A percentile compares a stretch with the other conserved stretches of the same genome.
phyloP scores from a whole-genome alignment of 2,113 vertebrate genomes.

The Danionella cerebrum region DNA sequence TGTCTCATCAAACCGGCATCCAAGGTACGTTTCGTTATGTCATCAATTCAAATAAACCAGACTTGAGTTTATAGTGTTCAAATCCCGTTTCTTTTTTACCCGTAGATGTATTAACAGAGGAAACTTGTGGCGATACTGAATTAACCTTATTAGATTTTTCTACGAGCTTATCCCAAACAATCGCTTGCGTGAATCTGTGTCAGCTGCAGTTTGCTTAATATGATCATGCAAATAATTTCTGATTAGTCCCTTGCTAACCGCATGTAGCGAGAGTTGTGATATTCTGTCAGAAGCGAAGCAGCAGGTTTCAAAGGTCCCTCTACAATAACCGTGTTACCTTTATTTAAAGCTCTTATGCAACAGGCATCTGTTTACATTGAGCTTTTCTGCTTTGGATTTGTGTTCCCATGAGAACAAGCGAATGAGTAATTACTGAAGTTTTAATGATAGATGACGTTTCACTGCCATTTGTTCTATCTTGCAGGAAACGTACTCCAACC shows the following conservation, averaged over 20 bases:
- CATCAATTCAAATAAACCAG: background rate
- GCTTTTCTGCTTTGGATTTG: background rate
- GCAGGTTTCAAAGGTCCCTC: slow-evolving; percentile 31
- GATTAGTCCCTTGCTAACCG: background rate
- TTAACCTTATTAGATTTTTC: background rate
- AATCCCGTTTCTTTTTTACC: background rate
- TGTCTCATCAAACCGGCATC: slow-evolving; percentile 84
- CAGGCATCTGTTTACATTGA: background rate
- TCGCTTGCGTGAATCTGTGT: slow-evolving; percentile 20
- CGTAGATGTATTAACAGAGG: background rate
- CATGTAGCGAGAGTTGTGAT: background rate
- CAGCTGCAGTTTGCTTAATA: slow-evolving; percentile 18
- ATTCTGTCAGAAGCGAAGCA: background rate
- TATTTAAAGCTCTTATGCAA: background rate
- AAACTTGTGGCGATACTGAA: background rate
- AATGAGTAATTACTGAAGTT: background rate
- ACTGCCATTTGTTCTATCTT: background rate
- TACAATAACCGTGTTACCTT: background rate
- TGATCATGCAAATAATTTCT: slow-evolving; percentile 8
- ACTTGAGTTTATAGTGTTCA: background rate
- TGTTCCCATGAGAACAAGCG: background rate
- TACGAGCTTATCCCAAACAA: background rate
- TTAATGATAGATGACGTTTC: background rate
- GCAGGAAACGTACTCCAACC: background rate
- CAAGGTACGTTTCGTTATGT: slow-evolving; percentile 61